These are phyloP conservation scores for Cephalotes varians DNA, from an alignment of 2,888 invertebrate species.

Conservation along the genomic window DNA sequence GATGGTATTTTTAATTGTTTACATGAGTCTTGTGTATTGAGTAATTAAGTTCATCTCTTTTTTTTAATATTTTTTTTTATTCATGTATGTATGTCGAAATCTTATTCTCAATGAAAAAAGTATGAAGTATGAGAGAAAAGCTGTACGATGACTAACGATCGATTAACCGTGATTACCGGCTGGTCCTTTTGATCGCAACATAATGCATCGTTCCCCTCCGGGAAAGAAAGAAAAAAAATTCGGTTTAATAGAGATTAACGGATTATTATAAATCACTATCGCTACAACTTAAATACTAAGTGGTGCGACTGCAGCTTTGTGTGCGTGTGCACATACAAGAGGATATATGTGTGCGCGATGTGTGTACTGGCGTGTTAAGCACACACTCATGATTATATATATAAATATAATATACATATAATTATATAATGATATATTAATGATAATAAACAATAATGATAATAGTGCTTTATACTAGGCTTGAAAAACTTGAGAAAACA, in stretches of 20 bases:
- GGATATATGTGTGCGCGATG: conserved; percentile 63
- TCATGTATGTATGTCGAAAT: not conserved
- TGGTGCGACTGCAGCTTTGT: conserved; percentile 69
- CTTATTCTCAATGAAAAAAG: not conserved
- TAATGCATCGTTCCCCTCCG: not conserved
- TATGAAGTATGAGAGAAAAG: not conserved
- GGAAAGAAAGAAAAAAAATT: not conserved
- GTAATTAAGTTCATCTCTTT: not conserved
- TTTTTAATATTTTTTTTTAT: not conserved
- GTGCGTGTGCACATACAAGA: conserved; percentile 64
- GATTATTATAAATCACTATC: conserved; percentile 73
- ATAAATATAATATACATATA: conserved; percentile 61
- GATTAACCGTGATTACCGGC: conserved; percentile 41
- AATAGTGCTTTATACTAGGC: conserved; percentile 85
- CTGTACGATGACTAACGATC: conserved; percentile 31
- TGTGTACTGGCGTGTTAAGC: conserved; percentile 68
- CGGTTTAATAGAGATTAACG: conserved; percentile 44
- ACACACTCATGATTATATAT: conserved; percentile 71
- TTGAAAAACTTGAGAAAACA: conserved; percentile 80
- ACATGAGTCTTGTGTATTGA: not conserved
- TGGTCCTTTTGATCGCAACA: conserved; percentile 30
- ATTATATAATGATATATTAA: conserved; percentile 52
- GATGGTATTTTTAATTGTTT: not conserved
- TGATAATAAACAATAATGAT: conserved; percentile 51
- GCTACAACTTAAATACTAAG: conserved; percentile 76